phyloP scores from a whole-genome alignment of 92 coral and sea anemone genomes.

The Paragorgia papillata region DNA sequence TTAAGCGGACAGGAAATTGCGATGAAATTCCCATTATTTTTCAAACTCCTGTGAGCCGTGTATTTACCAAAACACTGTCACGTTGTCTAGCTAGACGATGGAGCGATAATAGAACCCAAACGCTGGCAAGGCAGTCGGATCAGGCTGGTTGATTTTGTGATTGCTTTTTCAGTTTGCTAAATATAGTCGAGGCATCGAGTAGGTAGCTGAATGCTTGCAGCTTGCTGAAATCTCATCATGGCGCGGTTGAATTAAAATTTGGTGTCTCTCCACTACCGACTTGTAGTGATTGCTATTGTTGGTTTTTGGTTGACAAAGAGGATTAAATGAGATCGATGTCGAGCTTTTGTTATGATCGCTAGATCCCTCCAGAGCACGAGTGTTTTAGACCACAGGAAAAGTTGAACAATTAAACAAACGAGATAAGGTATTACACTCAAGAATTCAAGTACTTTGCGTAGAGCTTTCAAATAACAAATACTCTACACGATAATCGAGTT shows the following conservation, averaged over 20 bases:
- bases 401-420: conserved; percentile 14
- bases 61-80: conserved; percentile 12
- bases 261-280: not conserved
- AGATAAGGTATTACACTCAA: not conserved
- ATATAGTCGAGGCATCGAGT: not conserved
- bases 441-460: conserved; percentile 10
- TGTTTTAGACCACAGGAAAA: not conserved
- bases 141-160: not conserved
- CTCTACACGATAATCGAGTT: too few relatives aligned
- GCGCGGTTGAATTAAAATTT: not conserved
- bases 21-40: conserved; percentile 16
- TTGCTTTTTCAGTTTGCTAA: not conserved
- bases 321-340: not conserved
- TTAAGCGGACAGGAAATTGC: conserved; percentile 39
- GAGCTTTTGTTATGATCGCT: conserved; percentile 2
- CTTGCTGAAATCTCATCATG: not conserved
- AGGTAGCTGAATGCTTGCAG: not conserved
- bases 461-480: not conserved
- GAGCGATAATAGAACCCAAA: not conserved
- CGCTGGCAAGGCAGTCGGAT: not conserved
- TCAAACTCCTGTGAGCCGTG: conserved; percentile 12
- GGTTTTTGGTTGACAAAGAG: conserved; percentile 2
- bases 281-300: conserved; percentile 2
- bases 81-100: not conserved
- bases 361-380: not conserved